Evolutionary conservation across 1,140 invertebrate species (phyloP), one percentile per base, ranked within the genome.

Genomic region (Harlomillsia oculata): DNA sequence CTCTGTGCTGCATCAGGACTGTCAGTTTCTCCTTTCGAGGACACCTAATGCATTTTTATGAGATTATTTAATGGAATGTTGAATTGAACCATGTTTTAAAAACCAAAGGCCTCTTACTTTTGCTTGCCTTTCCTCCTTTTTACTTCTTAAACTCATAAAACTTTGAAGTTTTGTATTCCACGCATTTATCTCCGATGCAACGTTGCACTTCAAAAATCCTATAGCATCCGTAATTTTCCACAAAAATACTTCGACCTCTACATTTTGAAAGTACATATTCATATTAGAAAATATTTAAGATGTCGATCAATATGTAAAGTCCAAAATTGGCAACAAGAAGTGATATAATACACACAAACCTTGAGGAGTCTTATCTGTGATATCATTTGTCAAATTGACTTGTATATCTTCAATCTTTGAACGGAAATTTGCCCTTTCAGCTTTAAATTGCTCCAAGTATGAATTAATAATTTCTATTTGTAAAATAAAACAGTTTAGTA

Each of bases 351-450:
- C n/a, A n/a, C n/a, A n/a, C n/a, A n/a, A n/a, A n/a, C n/a, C n/a
- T n/a, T n/a, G n/a, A n/a, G n/a, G n/a, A n/a, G n/a, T n/a, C n/a
- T n/a, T n/a, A n/a, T n/a, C n/a, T n/a, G n/a, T n/a, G n/a, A n/a
- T n/a, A n/a, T 58, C 53, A 41, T 59, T 25, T 0, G 81, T 83
- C 9, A 84, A 64, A 61, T 81, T 80, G 16, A 83, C 63, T 64
- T 88, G 84, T 41, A 85, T 78, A 57, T 85, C 81, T 68, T 86
- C 84, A 44, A 86, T 80, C 66, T 79, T 82, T 49, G 78, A 77
- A 63, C 84, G 84, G 53, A 87, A 87, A 30, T 73, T 71, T n/a
- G 74, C 71, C 59, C 82, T 79, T 67, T 88, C 84, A 54, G 80
- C 80, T 2, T 74, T 67, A 0, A 84, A 60, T 21, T 77, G 75